These are phyloP conservation scores for Montipora foliosa DNA, from an alignment of 64 coral and sea anemone species.

Conservation along the genomic window DNA sequence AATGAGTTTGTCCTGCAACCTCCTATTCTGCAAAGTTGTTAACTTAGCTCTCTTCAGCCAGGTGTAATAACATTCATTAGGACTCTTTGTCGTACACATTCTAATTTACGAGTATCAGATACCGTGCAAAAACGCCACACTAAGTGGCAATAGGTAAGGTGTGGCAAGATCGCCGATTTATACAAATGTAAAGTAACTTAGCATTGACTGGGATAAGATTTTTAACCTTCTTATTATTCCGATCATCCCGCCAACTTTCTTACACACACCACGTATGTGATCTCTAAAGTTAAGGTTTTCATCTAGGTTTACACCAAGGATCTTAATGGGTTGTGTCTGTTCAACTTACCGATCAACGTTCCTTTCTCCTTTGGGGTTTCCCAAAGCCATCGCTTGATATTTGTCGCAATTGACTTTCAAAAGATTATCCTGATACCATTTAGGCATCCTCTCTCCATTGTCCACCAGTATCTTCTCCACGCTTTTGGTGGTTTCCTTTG, in stretches of 20 bases:
- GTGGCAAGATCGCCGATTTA: conserved; percentile 2
- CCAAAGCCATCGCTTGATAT: conserved; percentile 5
- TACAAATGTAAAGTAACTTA: conserved; percentile 52
- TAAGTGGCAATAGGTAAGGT: conserved; percentile 50
- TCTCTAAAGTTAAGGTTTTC: not conserved
- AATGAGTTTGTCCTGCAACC: conserved; percentile 32
- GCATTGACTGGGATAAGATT: conserved; percentile 55
- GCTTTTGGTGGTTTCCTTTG: not conserved
- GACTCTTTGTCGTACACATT: conserved; percentile 41
- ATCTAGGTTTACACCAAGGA: not conserved
- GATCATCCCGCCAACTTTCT: conserved; percentile 27
- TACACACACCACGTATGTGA: not conserved
- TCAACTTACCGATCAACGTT: not conserved
- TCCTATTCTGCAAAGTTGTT: not conserved
- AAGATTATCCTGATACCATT: not conserved
- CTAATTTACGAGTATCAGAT: too few species aligned
- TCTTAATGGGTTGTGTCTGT: not conserved
- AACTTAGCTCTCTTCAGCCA: conserved; percentile 16
- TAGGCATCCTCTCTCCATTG: not conserved
- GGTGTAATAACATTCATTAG: not conserved
- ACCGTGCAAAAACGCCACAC: conserved; percentile 22
- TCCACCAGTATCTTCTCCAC: conserved; percentile 6
- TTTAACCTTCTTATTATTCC: conserved; percentile 60
- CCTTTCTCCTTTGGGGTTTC: not conserved
- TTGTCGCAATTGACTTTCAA: not conserved